Conservation (phyloP, 2,113 vertebrate species). For the Boleophthalmus pectinirostris region DNA sequence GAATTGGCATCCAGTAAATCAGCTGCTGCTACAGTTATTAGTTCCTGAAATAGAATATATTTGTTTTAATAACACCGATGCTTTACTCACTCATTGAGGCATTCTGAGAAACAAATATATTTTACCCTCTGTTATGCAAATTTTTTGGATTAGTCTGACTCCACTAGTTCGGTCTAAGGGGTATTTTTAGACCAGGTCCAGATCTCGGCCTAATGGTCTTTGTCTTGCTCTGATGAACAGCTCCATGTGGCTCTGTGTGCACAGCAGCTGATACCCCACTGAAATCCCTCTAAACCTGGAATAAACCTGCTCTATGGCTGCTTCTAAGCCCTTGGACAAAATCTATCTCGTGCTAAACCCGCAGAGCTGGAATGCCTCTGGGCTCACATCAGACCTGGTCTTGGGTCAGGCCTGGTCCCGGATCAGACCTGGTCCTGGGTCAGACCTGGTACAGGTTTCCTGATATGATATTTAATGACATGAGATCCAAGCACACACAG, state of each 20-base stretch:
- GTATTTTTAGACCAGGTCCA: slow-evolving; percentile 1
- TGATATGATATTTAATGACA: not conserved
- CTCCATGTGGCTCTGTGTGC: not conserved
- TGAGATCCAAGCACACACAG: not conserved
- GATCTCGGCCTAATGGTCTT: not conserved
- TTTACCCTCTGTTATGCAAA: not conserved
- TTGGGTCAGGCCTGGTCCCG: not conserved
- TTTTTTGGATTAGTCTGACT: not conserved
- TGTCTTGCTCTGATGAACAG: not conserved
- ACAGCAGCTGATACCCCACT: not conserved
- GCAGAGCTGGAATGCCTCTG: not conserved
- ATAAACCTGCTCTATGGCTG: not conserved
- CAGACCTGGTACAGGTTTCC: not conserved
- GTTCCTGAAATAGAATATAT: no score
- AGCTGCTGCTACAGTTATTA: no score
- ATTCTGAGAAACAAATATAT: not conserved
- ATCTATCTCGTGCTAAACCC: not conserved
- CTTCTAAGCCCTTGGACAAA: not conserved
- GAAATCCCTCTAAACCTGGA: not conserved
- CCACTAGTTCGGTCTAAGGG: not conserved
- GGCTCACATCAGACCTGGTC: not conserved
- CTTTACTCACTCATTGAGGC: not conserved
- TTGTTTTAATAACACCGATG: not conserved
- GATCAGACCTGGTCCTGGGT: not conserved
- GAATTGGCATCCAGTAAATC: no score